Evolutionary conservation across 2,888 invertebrate species (phyloP), one percentile per base, ranked within the genome.

Genomic region (Nowickia ferox): DNA sequence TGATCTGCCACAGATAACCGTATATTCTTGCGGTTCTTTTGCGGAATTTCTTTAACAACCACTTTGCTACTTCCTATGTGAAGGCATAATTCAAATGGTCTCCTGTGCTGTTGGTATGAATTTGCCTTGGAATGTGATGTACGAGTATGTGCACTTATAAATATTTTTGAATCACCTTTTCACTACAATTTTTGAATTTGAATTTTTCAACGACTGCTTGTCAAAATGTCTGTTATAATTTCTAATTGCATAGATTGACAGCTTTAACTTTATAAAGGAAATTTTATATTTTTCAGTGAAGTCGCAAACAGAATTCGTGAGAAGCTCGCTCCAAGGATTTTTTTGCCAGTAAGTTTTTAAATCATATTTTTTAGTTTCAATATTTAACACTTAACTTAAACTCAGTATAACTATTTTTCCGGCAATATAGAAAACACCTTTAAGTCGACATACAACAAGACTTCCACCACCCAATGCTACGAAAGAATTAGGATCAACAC

Each of bases 271-370:
- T 6, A 40, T 22, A 63, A 13, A 44, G 22, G 1, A 30, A 11
- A 15, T 19, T 38, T 53, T 44, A 59, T 13, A 38, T 13, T 30
- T 85, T 85, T 17, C 15, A 86, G 86, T 30, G 86, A 78, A 76
- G 71, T 59, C 55, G 66, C 86, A 13, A 83, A 83, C 4, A 55
- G 63, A 72, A 65, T 80, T 1, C 77, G 86, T 1, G 55, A 46
- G n/a, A 76, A 66, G 15, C 57, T 83, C 9, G 19, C 9, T 1
- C 48, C 79, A 19, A 83, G 76, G 10, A 59, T 86, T 0, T 86
- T 86, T 72, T 83, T 86, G 19, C 79, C 86, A 51, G 86, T 86
- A 86, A 76, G 61, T 75, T 22, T 57, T 13, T 0, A 53, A 38
- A 15, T 19, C 22, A 44, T 13, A 30, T 13, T 15, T 19, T 22